Conservation (phyloP, 2,797 vertebrate genomes). For the Scleropages formosus region DNA sequence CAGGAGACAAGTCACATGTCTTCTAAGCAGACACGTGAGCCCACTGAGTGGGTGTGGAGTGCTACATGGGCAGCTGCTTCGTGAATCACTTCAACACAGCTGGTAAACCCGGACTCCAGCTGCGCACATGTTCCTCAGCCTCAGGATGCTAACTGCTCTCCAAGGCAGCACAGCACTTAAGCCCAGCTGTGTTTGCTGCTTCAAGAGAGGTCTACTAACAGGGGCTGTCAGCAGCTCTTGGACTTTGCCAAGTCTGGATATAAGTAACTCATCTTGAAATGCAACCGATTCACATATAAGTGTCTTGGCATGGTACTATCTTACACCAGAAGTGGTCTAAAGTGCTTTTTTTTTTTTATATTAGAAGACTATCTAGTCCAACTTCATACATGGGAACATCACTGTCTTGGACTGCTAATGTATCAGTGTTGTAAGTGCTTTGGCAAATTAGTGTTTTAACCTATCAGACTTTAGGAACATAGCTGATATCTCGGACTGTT, state of each 20-base stretch:
- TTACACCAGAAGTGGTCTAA: background rate
- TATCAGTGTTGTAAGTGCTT: no score
- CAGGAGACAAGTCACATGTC: conserved; percentile 29
- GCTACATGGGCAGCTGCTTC: background rate
- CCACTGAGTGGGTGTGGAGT: background rate
- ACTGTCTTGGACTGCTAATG: no score
- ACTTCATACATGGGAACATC: no score
- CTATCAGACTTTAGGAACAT: no score
- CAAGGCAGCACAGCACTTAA: background rate
- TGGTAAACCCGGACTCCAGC: background rate
- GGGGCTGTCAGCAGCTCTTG: no score
- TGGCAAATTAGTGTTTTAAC: no score
- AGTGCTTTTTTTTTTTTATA: no score
- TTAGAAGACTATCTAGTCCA: no score
- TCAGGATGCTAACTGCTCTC: background rate
- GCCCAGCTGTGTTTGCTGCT: background rate
- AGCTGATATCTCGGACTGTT: background rate
- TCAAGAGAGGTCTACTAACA: background rate
- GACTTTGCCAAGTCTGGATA: background rate
- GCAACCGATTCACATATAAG: background rate
- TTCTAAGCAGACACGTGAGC: background rate
- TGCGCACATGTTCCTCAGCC: background rate
- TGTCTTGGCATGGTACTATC: background rate
- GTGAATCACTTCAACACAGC: no score
- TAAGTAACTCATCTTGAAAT: background rate